Evolutionary conservation across 2,797 vertebrate species (phyloP), one percentile per base, ranked within the genome.

Genomic region (Hypotaenidia philippensis): DNA sequence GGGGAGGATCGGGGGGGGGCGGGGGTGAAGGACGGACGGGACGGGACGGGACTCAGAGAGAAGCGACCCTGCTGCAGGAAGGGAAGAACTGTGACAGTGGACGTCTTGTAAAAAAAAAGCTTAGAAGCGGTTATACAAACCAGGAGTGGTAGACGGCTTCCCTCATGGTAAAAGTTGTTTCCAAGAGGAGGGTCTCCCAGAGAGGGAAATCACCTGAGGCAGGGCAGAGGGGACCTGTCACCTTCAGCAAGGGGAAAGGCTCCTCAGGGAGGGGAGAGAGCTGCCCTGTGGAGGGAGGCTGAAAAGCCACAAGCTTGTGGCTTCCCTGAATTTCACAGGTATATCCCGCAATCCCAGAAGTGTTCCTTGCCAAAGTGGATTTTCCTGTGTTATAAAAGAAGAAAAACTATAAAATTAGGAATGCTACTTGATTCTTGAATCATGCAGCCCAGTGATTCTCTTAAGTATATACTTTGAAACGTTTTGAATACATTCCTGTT

Each of bases 81-180:
- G 10, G 6, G 45, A 6, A 15, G 5, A 13, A 2, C 11, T 5
- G 2, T 5, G 25, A 0, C 40, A 12, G 59, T 3, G 18, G 20
- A 13, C 79, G 9, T 22, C 6, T 61, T 7, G 0, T 10, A 7
- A 29, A 31, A 31, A 34, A 45, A 47, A 9, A 61, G 6, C 27
- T 27, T 31, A 1, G 13, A 4, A 23, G 57, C 7, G 26, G 13
- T 40, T 32, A 0, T 17, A 19, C 21, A 47, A 70, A 29, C 9
- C 8, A 9, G 40, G n/a, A 53, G 38, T 34, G 36, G 72, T 18
- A 36, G 61, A 17, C 40, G 11, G 22, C 44, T 82, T 68, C 25
- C 34, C 59, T 53, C 50, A 40, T 17, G 1, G n/a, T 31, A 31
- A 23, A 47, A 18, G 0, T 11, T 34, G 21, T 6, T 26, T 36